A percentile compares a stretch with the other conserved stretches of the same genome.
Evolutionary conservation across 2,113 vertebrate genomes (phyloP).

Genomic region (Varanus salvator): DNA sequence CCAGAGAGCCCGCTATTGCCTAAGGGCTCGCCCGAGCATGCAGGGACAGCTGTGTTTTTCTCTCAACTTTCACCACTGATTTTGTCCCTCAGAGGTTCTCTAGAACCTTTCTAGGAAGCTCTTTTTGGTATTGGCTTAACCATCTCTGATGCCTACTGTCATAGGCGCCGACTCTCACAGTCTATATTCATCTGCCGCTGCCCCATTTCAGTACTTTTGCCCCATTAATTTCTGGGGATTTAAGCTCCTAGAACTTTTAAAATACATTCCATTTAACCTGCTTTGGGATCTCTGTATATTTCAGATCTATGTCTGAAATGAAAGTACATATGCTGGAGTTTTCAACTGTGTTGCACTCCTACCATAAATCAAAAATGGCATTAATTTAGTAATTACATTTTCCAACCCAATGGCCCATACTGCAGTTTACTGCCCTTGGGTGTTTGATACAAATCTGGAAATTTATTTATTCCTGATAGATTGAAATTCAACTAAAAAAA

Average conservation of each 20-base stretch:
- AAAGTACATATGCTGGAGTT: conserved; percentile 52
- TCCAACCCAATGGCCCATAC: conserved; percentile 75
- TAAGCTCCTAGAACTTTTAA: not conserved
- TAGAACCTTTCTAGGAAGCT: not conserved
- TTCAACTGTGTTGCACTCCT: conserved; percentile 66
- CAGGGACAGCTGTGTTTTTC: not conserved
- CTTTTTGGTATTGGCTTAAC: not conserved
- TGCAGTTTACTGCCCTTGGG: conserved; percentile 69
- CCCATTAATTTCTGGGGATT: not conserved
- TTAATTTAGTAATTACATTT: conserved; percentile 82
- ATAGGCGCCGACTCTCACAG: not conserved
- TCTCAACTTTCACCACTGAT: not conserved
- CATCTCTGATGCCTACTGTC: not conserved
- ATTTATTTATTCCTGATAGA: conserved; percentile 62
- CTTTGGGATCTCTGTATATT: conserved; percentile 34
- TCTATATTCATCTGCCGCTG: not conserved
- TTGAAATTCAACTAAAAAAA: conserved; percentile 50
- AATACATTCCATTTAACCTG: conserved; percentile 4
- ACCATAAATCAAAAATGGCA: conserved; percentile 73
- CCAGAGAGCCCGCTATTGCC: no score
- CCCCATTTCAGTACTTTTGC: not conserved
- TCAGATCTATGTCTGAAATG: conserved; percentile 63
- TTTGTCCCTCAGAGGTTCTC: not conserved
- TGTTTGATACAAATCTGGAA: conserved; percentile 73
- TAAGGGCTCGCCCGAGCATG: no score